These are phyloP conservation scores for Chamaetylas fuelleborni DNA, from an alignment of 2,113 vertebrate species.

Conservation along the genomic window DNA sequence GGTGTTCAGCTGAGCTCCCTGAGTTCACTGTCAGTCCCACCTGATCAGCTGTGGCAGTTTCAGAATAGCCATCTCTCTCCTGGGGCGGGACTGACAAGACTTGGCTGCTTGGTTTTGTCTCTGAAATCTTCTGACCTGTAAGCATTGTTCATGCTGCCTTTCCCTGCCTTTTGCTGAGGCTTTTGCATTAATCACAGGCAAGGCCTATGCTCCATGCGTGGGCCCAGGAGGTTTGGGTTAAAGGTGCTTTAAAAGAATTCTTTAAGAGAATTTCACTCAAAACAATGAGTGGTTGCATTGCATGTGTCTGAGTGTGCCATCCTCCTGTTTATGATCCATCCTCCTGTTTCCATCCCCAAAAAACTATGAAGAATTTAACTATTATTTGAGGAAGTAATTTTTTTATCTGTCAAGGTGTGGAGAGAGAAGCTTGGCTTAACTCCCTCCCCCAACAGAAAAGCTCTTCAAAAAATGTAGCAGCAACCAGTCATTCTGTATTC, in stretches of 20 bases:
- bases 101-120: neutral
- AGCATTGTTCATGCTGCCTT: neutral
- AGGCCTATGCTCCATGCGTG: neutral
- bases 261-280: neutral
- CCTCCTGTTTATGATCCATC: neutral
- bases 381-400: neutral
- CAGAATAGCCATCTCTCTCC: neutral
- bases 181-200: neutral
- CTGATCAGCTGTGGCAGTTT: neutral
- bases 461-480: neutral
- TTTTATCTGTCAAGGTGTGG: neutral
- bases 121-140: neutral
- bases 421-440: neutral
- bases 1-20: neutral
- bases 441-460: neutral
- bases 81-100: neutral
- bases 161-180: neutral
- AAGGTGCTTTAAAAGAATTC: neutral
- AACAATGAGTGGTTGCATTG: neutral
- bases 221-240: neutral
- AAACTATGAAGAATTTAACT: neutral
- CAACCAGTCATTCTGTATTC: rapidly evolving
- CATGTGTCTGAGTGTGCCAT: neutral
- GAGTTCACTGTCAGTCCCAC: neutral
- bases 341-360: neutral